phyloP scores from a whole-genome alignment of 2,113 vertebrate genomes.

The Nycticryphes semicollaris region DNA sequence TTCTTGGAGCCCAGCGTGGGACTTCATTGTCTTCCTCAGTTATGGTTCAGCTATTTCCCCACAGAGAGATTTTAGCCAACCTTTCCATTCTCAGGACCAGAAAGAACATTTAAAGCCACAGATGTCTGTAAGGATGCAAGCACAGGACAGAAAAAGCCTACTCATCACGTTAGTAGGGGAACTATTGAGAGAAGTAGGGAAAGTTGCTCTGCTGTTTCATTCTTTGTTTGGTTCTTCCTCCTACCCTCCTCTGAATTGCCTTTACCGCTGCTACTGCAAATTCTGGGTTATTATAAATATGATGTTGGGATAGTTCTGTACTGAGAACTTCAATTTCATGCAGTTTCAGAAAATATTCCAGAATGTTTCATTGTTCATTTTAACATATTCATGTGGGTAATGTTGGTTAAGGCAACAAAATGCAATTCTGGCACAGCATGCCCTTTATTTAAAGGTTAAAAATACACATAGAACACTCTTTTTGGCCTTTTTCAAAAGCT shows the following conservation, averaged over 20 bases:
- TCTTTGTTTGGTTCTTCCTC: neutral
- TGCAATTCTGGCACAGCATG: neutral
- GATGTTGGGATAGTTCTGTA: neutral
- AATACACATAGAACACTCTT: neutral
- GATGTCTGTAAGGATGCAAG: neutral
- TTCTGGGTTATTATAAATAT: neutral
- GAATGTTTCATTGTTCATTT: constrained; percentile 32
- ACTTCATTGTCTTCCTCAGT: constrained; percentile 49
- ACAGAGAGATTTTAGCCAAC: neutral
- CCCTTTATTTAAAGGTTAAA: constrained; percentile 28
- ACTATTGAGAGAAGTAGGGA: neutral
- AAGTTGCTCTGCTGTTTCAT: neutral
- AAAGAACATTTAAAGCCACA: constrained; percentile 15
- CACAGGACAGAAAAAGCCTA: neutral
- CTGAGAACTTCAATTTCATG: neutral
- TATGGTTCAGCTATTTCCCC: constrained; percentile 39
- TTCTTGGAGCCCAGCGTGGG: neutral
- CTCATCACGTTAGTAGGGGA: neutral
- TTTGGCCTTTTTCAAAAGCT: neutral
- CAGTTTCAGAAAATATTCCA: constrained; percentile 19
- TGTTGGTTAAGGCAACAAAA: constrained; percentile 42
- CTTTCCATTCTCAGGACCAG: constrained; percentile 21
- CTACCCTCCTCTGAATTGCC: neutral
- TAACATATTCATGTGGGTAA: constrained; percentile 26
- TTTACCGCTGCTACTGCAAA: neutral